phyloP scores from a whole-genome alignment of 2,888 invertebrate species.

The Sarcophaga rosellei region DNA sequence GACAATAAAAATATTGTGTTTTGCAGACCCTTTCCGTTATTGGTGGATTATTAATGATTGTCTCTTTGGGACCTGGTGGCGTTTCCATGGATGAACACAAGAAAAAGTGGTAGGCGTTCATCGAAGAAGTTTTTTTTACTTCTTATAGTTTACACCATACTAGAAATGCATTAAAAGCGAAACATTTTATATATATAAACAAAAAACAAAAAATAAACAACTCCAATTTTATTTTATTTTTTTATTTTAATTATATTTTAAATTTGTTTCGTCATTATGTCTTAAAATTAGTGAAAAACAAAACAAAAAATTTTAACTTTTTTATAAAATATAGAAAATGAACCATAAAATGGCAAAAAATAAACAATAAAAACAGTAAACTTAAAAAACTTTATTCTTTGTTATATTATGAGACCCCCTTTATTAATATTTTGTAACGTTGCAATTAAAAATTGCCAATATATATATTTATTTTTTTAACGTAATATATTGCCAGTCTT shows the following conservation, averaged over 20 bases:
- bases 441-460: slow-evolving; percentile 58
- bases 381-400: slow-evolving; percentile 29
- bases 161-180: slow-evolving; percentile 36
- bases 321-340: slow-evolving; percentile 66
- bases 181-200: slow-evolving; percentile 46
- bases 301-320: slow-evolving; percentile 55
- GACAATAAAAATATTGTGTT: slow-evolving; percentile 57
- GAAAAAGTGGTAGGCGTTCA: slow-evolving; percentile 88
- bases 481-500: neutral
- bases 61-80: slow-evolving; percentile 98
- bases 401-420: slow-evolving; percentile 25
- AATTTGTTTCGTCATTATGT: slow-evolving; percentile 68
- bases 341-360: slow-evolving; percentile 69
- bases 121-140: slow-evolving; percentile 41
- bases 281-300: slow-evolving; percentile 52
- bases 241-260: slow-evolving; percentile 68
- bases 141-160: slow-evolving; percentile 31
- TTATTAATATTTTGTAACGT: slow-evolving; percentile 39
- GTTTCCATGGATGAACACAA: slow-evolving; percentile 99
- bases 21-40: slow-evolving; percentile 98
- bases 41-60: slow-evolving; percentile 98
- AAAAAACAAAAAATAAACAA: slow-evolving; percentile 45
- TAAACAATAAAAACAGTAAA: slow-evolving; percentile 65
- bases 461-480: slow-evolving; percentile 36
- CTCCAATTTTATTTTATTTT: slow-evolving; percentile 57